Evolutionary conservation across 2,113 vertebrate genomes (phyloP).

Genomic region (Psittacula cyanocephala): DNA sequence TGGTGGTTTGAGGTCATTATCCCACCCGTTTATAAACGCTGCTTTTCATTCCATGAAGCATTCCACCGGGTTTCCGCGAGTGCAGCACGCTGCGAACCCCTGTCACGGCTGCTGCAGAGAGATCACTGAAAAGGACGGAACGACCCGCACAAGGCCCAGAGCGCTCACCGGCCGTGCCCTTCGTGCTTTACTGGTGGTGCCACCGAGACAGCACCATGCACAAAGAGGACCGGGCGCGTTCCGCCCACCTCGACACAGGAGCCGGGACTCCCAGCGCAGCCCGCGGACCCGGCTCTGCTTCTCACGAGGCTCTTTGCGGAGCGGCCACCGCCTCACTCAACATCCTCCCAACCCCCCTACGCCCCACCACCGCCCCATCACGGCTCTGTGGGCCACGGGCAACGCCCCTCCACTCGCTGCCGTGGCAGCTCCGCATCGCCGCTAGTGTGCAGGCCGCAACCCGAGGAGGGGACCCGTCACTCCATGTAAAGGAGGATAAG

Average conservation of each 20-base stretch:
- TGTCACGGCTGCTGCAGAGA: not conserved
- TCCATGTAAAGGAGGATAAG: not conserved
- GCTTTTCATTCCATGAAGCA: not conserved
- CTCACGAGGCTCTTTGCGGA: not conserved
- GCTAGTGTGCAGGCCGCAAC: not conserved
- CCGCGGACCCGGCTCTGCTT: not conserved
- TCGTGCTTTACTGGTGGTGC: not conserved
- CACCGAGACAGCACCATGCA: not conserved
- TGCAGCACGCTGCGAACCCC: not conserved
- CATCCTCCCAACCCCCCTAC: no score
- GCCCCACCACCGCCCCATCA: no score
- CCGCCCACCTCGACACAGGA: not conserved
- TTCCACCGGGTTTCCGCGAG: not conserved
- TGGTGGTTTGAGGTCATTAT: not conserved
- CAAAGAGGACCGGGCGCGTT: not conserved
- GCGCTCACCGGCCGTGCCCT: not conserved
- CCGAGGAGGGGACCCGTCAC: no score
- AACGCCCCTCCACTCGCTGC: not conserved
- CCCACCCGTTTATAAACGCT: not conserved
- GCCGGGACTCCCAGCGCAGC: not conserved
- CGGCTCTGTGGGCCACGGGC: no score
- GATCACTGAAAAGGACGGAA: rapidly evolving
- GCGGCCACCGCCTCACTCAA: no score
- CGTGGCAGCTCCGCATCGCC: no score
- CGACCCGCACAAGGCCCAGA: not conserved